Percentiles rank a stretch among this genome's conserved stretches.
Evolutionary conservation across 2,888 invertebrate species (phyloP).

Genomic region (Gerris lacustris): DNA sequence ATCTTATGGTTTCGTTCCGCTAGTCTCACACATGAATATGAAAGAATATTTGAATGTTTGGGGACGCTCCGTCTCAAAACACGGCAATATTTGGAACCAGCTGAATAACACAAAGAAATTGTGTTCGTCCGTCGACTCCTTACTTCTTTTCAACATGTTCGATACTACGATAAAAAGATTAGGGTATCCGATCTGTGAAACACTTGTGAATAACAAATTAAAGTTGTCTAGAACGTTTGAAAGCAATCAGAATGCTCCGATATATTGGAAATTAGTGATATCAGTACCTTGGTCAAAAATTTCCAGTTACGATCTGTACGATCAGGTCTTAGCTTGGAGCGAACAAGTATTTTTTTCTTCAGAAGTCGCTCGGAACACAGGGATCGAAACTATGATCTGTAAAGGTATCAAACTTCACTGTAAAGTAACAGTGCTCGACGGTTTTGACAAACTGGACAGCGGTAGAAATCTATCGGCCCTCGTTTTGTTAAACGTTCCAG

Average conservation of each 20-base stretch:
- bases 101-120: slow-evolving; percentile 22
- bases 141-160: slow-evolving; percentile 23
- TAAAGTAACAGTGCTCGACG: slow-evolving; percentile 13
- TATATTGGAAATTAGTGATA: slow-evolving; percentile 27
- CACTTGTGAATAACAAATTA: slow-evolving; percentile 17
- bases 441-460: slow-evolving; percentile 13
- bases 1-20: slow-evolving; percentile 37
- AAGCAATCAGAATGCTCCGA: slow-evolving; percentile 21
- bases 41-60: slow-evolving; percentile 24
- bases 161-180: slow-evolving; percentile 20
- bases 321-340: slow-evolving; percentile 16
- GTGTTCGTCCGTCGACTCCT: slow-evolving; percentile 18
- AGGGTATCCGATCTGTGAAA: slow-evolving; percentile 22
- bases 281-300: slow-evolving; percentile 22
- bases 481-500: slow-evolving; percentile 18
- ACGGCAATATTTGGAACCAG: slow-evolving; percentile 16
- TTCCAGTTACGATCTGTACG: slow-evolving; percentile 11
- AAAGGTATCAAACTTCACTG: background rate
- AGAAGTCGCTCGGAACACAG: slow-evolving; percentile 3
- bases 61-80: slow-evolving; percentile 20
- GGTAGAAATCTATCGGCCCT: slow-evolving; percentile 21
- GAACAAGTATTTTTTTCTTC: slow-evolving; percentile 16
- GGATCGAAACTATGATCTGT: background rate
- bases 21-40: slow-evolving; percentile 21
- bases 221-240: slow-evolving; percentile 18